Conservation (phyloP, 2,797 vertebrate species). For the Argya squamiceps region DNA sequence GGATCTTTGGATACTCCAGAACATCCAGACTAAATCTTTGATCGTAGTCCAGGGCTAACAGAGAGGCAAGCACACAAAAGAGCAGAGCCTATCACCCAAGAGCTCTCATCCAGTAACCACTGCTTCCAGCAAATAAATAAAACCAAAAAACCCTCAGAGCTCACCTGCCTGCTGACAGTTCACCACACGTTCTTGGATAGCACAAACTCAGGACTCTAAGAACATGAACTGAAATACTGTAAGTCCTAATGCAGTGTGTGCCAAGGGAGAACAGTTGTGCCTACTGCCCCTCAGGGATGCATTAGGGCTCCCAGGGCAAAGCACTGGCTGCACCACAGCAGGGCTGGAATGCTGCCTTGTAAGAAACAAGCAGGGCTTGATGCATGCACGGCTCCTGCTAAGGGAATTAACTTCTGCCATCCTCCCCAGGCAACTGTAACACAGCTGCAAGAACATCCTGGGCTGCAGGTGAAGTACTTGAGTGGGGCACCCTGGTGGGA, state of each 20-base stretch:
- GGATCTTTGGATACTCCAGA: neutral
- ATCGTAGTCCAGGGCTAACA: neutral
- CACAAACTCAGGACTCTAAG: neutral
- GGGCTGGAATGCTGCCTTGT: neutral
- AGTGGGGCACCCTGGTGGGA: neutral
- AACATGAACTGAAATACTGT: neutral
- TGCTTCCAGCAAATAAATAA: neutral
- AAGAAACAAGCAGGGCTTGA: neutral
- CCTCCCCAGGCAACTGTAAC: fast-evolving
- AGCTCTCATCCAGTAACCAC: neutral
- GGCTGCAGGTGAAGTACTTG: neutral
- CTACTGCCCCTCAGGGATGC: neutral
- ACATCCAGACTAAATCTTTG: neutral
- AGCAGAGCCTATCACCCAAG: neutral
- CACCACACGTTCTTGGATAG: neutral
- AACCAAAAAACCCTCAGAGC: neutral
- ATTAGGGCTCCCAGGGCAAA: neutral
- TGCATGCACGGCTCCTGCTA: neutral
- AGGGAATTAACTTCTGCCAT: neutral
- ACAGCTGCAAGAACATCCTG: neutral
- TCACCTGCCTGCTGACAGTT: neutral
- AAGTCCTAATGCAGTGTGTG: neutral
- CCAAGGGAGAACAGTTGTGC: neutral
- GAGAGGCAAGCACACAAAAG: neutral
- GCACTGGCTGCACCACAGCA: neutral